phyloP scores from a whole-genome alignment of 2,113 vertebrate genomes.

The Anguilla japonica region DNA sequence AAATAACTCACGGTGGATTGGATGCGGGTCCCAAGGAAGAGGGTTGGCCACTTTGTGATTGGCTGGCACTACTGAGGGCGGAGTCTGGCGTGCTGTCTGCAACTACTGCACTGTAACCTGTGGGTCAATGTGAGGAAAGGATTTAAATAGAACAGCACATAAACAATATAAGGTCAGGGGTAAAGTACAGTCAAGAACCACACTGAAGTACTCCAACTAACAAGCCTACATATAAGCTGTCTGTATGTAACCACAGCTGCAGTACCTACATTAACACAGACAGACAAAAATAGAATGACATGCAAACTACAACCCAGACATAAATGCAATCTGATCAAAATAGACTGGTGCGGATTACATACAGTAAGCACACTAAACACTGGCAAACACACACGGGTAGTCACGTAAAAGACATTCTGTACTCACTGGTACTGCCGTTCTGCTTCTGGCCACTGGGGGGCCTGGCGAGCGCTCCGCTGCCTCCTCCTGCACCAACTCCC shows the following conservation, averaged over 20 bases:
- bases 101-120: constrained; percentile 85
- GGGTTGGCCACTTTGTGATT: constrained; percentile 73
- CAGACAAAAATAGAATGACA: background rate
- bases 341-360: background rate
- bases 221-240: background rate
- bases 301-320: background rate
- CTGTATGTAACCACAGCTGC: background rate
- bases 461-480: constrained; percentile 60
- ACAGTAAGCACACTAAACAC: background rate
- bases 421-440: constrained; percentile 84
- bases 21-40: constrained; percentile 73
- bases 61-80: constrained; percentile 71
- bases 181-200: background rate
- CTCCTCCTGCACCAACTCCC: constrained; percentile 32
- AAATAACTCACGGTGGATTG: constrained; percentile 77
- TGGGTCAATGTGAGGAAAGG: background rate
- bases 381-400: background rate
- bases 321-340: background rate
- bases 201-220: background rate
- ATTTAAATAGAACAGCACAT: background rate
- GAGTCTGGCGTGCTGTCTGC: constrained; percentile 80
- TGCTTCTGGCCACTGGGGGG: constrained; percentile 81
- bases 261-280: background rate
- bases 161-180: background rate
- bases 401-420: background rate